Conservation (phyloP, 2,113 vertebrate species). For the Micronycteris hirsuta region DNA sequence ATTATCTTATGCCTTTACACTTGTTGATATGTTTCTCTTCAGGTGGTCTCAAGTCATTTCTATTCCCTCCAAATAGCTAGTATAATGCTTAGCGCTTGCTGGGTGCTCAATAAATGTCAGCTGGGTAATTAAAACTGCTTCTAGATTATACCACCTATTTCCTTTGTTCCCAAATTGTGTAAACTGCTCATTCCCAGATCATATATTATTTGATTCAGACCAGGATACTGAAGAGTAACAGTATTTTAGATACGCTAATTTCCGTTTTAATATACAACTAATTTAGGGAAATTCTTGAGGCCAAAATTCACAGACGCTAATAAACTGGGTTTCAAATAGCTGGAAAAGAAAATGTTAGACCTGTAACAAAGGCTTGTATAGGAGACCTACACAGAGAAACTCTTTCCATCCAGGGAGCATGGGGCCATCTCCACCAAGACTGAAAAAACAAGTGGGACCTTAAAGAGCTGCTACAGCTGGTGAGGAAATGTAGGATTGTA, state of each 20-base stretch:
- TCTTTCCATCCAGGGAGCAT: not conserved
- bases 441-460: not conserved
- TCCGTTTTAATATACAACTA: not conserved
- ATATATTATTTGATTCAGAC: not conserved
- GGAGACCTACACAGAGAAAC: not conserved
- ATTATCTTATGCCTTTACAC: not conserved
- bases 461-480: not conserved
- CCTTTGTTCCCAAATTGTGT: not conserved
- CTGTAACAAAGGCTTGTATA: not conserved
- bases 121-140: not conserved
- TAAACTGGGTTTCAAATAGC: not conserved
- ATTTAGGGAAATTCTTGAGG: not conserved
- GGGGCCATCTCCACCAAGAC: not conserved
- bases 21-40: conserved; percentile 50
- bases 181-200: not conserved
- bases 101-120: not conserved
- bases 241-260: not conserved
- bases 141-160: not conserved
- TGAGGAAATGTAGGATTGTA: not conserved
- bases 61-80: not conserved
- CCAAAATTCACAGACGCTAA: not conserved
- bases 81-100: not conserved
- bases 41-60: conserved; percentile 15
- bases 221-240: not conserved
- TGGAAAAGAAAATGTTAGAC: not conserved